Base-by-base conservation (phyloP, 2,888 invertebrate species). In the Caenorhabditis sinica region DNA sequence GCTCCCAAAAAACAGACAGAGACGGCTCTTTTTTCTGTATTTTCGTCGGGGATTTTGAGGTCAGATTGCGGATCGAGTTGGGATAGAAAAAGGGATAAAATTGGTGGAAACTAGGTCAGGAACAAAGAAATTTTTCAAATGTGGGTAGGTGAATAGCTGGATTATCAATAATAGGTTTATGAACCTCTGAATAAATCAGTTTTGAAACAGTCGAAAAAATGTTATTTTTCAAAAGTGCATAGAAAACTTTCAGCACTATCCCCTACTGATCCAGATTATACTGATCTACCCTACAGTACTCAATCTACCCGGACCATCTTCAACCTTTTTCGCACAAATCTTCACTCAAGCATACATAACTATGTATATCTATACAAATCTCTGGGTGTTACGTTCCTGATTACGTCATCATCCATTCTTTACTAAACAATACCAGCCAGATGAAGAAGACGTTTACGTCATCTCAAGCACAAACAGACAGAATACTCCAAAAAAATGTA, bases 351-450 rank as follows among this genome's bases (percentile, higher is more conserved):
- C 15, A 60, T 25, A 8, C 33, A 60, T 33, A 56, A 56, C 45
- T 20, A 8, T 45, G 28, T n/a, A 9, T 23, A 56, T 68, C 43
- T 49, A 17, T 33, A n/a, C 33, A 28, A 28, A 43, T 25, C 45
- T 25, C 33, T 33, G 4, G 33, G 11, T n/a, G 13, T 65, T 65
- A 20, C 65, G 65, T 25, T 65, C 45, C 25, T 45, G 36, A 28
- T 65, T 23, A 51, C 51, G 49, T 51, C 30, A 51, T 68, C 49
- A 66, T 66, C 49, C 11, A 28, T 66, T 25, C n/a, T 66, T 25
- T n/a, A 17, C 40, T 49, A 49, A 66, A 66, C 45, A 68, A 68
- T 68, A 20, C 49, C 40, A 40, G n/a, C n/a, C n/a, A n/a, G 40
- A 40, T 1, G 40, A 40, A 40, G 43, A 25, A 49, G 28, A 36